Conservation (phyloP, 1,140 invertebrate genomes). For the Apis cerana region DNA sequence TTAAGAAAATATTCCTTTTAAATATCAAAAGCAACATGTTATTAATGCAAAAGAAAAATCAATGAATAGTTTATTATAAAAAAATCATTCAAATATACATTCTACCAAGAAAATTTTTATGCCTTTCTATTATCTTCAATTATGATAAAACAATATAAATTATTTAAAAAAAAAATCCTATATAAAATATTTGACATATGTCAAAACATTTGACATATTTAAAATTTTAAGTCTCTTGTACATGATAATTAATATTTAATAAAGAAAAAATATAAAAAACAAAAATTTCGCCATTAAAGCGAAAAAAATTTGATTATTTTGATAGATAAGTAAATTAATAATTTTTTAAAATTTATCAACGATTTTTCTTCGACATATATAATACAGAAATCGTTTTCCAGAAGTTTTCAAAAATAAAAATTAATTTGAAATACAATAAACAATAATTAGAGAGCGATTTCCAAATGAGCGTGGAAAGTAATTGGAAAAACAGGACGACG, state of each 20-base stretch:
- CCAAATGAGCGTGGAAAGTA: conserved; percentile 2
- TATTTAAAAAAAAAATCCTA: background rate
- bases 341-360: background rate
- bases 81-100: background rate
- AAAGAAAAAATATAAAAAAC: background rate
- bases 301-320: background rate
- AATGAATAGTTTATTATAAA: background rate
- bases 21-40: background rate
- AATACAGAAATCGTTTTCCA: background rate
- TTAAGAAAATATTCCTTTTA: background rate
- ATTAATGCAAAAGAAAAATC: background rate
- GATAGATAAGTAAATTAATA: background rate
- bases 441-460: background rate
- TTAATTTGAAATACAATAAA: conserved; percentile 28
- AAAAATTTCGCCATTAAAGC: too few relatives aligned
- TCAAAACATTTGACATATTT: background rate
- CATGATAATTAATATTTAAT: background rate
- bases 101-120: conserved; percentile 2
- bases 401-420: conserved; percentile 24
- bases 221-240: background rate
- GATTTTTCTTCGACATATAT: background rate
- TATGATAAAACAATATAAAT: background rate
- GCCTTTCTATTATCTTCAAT: background rate
- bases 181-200: background rate
- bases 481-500: background rate